These are phyloP conservation scores for Eristalinus sepulchralis DNA, from an alignment of 2,888 invertebrate genomes.

Conservation along the genomic window DNA sequence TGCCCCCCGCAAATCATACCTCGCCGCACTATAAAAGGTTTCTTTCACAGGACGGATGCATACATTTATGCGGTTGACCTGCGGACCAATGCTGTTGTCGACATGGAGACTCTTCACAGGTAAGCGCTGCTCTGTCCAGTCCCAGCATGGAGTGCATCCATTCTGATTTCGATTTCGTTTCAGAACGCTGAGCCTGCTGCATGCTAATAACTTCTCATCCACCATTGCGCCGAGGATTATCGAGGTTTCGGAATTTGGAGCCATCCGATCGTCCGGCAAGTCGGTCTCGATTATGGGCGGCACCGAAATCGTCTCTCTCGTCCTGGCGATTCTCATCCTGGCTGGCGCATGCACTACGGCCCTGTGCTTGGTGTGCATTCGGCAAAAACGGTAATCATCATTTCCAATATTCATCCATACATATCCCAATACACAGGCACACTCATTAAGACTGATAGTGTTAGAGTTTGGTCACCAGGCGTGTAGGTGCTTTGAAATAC, in stretches of 20 bases:
- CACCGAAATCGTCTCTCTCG: conserved; percentile 90
- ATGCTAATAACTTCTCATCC: conserved; percentile 58
- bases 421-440: background rate
- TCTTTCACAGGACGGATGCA: conserved; percentile 87
- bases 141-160: background rate
- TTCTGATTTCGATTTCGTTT: conserved; percentile 49
- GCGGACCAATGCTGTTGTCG: conserved; percentile 89
- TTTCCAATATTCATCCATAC: background rate
- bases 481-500: conserved; percentile 35
- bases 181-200: conserved; percentile 83
- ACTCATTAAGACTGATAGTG: conserved; percentile 69
- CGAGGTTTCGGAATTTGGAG: conserved; percentile 82
- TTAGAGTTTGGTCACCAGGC: conserved; percentile 66
- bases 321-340: conserved; percentile 90
- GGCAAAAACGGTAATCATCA: conserved; percentile 81
- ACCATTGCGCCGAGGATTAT: conserved; percentile 86
- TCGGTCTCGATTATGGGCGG: conserved; percentile 83
- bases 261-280: conserved; percentile 77
- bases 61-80: conserved; percentile 93
- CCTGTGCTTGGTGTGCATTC: conserved; percentile 88
- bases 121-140: conserved; percentile 82
- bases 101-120: conserved; percentile 90
- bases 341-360: conserved; percentile 90
- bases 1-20: background rate
- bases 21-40: conserved; percentile 21